Base-by-base conservation (phyloP, 2,888 invertebrate genomes). In the Hemithea aestivaria region DNA sequence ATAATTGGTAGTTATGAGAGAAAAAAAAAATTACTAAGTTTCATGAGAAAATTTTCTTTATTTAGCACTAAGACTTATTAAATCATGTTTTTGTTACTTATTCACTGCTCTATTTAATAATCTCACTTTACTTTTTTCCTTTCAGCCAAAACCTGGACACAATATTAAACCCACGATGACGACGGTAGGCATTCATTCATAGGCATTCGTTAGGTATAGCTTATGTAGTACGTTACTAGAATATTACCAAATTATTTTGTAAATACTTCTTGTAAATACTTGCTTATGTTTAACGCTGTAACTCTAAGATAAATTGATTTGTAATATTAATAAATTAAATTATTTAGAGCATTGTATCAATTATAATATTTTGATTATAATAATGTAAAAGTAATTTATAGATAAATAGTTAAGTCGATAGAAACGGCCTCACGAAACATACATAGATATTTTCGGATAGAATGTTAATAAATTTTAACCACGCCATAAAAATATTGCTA, bases 121-220 rank as follows among this genome's bases (percentile, higher is more conserved):
- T 44, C 42, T 25, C 33, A 23, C 26, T 27, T 35, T 40, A 45
- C 55, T 50, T 46, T 57, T 66, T 74, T 54, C 48, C 53, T 69
- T 85, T 47, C 89, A 93, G 95, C 95, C 69, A 95, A 94, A 89
- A 95, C 91, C 89, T 95, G 95, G 95, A 94, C 93, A 87, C 94
- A 94, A 77, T 93, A 93, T 85, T 92, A 80, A 87, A 72, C 60
- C 54, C 49, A 56, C 57, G 45, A 48, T 20, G 43, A 45, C 44
- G 51, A 58, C 56, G 67, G 69, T 78, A 77, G 75, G 71, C 74
- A 73, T 76, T 73, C 66, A 44, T 58, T 54, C 2, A 16, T 42
- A 42, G 33, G 5, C 36, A 41, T 11, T 35, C 21, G 55, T 40
- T 38, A 32, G 28, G 20, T 45, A 49, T 66, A 67, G 58, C 52